phyloP scores from a whole-genome alignment of 2,113 vertebrate species.

The Anhinga rufa region DNA sequence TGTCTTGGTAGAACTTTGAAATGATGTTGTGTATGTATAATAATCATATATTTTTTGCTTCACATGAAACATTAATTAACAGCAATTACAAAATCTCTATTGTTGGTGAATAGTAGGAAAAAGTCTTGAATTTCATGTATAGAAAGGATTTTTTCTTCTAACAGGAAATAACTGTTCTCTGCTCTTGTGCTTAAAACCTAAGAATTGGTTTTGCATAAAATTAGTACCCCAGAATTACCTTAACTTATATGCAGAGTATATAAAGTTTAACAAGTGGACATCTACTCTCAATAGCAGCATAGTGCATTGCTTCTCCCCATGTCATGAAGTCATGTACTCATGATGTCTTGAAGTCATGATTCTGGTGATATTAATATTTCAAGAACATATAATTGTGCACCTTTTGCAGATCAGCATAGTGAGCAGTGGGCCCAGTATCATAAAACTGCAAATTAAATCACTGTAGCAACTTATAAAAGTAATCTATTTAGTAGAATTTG shows the following conservation, averaged over 20 bases:
- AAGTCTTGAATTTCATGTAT: background rate
- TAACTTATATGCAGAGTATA: background rate
- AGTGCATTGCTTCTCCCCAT: background rate
- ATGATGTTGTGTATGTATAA: background rate
- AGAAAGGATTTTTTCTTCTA: background rate
- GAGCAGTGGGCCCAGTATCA: background rate
- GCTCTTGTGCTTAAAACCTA: conserved; percentile 1
- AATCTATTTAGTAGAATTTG: background rate
- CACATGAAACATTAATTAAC: background rate
- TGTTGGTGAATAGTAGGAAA: background rate
- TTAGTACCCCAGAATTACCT: background rate
- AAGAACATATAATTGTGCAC: background rate
- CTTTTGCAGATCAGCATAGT: conserved; percentile 3
- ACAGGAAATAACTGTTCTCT: background rate
- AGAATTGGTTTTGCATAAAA: background rate
- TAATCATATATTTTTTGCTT: background rate
- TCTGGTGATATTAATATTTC: background rate
- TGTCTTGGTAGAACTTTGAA: background rate
- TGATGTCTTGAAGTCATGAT: background rate
- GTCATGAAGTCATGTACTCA: background rate
- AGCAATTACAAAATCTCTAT: background rate
- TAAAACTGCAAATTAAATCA: conserved; percentile 17
- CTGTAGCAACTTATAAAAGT: background rate
- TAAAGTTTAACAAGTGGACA: background rate
- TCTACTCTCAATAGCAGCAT: background rate